Conservation (phyloP, 2,797 vertebrate species). For the Lacerta agilis region DNA sequence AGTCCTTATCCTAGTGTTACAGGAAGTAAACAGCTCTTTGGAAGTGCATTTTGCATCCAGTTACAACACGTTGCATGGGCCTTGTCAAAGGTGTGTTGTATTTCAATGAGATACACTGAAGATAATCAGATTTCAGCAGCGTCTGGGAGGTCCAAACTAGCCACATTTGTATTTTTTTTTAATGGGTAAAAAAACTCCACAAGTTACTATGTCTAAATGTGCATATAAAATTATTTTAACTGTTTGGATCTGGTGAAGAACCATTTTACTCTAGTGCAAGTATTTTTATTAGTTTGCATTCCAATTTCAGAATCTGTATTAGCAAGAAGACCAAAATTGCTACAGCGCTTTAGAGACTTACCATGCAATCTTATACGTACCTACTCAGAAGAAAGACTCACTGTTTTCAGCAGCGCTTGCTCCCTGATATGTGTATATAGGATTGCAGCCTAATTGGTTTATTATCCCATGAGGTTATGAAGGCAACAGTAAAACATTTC, state of each 20-base stretch:
- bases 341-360: background rate
- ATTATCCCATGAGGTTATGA: background rate
- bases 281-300: background rate
- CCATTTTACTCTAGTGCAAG: background rate
- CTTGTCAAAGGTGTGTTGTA: slow-evolving; percentile 68
- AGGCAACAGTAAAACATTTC: background rate
- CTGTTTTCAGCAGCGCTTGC: too few species aligned
- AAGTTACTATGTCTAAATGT: slow-evolving; percentile 33
- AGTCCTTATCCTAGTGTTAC: slow-evolving; percentile 72
- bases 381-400: background rate
- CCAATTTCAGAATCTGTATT: background rate
- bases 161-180: slow-evolving; percentile 23
- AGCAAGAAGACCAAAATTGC: background rate
- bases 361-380: background rate
- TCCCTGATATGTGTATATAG: too few species aligned
- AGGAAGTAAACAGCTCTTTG: slow-evolving; percentile 72
- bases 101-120: slow-evolving; percentile 72
- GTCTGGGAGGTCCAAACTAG: slow-evolving; percentile 57
- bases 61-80: slow-evolving; percentile 63
- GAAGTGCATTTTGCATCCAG: slow-evolving; percentile 67
- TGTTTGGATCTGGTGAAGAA: background rate
- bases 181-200: background rate
- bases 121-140: slow-evolving; percentile 72
- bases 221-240: background rate
- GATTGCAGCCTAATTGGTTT: background rate